A percentile compares a stretch with the other conserved stretches of the same genome.
phyloP scores from a whole-genome alignment of 92 coral and sea anemone genomes.

The Palythoa grandiflora region DNA sequence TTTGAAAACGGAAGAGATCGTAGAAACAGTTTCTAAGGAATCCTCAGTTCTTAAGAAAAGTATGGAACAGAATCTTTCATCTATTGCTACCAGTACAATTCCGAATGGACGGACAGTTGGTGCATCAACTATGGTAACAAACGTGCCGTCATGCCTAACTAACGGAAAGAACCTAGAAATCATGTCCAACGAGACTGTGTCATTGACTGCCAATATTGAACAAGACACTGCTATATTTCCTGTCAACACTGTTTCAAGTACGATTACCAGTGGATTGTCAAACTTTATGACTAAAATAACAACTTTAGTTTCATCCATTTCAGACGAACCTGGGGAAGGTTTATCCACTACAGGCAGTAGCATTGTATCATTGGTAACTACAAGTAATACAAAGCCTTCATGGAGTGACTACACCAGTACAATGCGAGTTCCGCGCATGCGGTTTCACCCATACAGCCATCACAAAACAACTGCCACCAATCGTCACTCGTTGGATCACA shows the following conservation, averaged over 20 bases:
- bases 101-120: not conserved
- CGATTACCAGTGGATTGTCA: not conserved
- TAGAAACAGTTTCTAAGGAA: not conserved
- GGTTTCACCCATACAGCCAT: conserved; percentile 30
- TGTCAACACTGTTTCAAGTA: not conserved
- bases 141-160: not conserved
- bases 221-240: not conserved
- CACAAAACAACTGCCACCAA: not conserved
- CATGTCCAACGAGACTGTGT: not conserved
- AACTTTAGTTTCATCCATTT: not conserved
- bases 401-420: conserved; percentile 19
- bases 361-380: not conserved
- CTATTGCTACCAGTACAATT: not conserved
- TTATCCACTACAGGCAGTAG: not conserved
- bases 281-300: not conserved
- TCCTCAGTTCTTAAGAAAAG: not conserved
- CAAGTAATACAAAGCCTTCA: not conserved
- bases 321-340: not conserved
- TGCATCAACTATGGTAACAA: not conserved
- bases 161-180: not conserved
- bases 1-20: not conserved
- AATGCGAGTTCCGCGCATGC: conserved; percentile 47
- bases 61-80: not conserved
- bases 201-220: not conserved
- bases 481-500: not conserved